A percentile compares a stretch with the other conserved stretches of the same genome.
Conservation (phyloP, 2,113 vertebrate species). For the Thunnus thynnus region DNA sequence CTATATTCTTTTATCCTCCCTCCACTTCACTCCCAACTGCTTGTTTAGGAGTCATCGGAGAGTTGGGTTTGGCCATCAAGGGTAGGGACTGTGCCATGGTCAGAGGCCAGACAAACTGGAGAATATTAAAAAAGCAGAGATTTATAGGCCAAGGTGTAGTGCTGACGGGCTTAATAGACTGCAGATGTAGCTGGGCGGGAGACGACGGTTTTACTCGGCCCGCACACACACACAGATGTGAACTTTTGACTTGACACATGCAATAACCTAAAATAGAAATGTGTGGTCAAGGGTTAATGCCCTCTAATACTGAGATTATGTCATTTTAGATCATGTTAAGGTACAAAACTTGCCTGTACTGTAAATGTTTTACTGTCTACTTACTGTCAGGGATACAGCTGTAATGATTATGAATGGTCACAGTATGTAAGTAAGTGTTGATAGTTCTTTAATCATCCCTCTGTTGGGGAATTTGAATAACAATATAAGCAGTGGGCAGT, state of each 20-base stretch:
- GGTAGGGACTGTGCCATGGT: not conserved
- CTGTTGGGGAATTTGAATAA: not conserved
- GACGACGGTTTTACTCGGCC: not conserved
- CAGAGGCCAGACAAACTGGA: constrained; percentile 39
- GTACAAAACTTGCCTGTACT: not conserved
- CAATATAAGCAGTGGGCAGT: not conserved
- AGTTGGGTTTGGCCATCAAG: not conserved
- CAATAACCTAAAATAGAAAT: constrained; percentile 22
- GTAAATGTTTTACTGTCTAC: constrained; percentile 1
- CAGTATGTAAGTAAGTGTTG: not conserved
- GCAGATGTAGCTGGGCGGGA: constrained; percentile 41
- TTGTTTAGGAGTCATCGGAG: constrained; percentile 12
- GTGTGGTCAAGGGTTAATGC: constrained; percentile 8
- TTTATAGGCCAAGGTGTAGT: constrained; percentile 47
- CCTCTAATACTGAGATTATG: constrained; percentile 29
- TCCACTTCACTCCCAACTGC: not conserved
- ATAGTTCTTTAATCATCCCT: constrained; percentile 1
- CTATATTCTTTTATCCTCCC: constrained; percentile 16
- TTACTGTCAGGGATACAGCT: constrained; percentile 2
- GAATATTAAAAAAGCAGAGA: constrained; percentile 58
- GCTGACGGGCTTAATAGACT: constrained; percentile 53
- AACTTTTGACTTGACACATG: constrained; percentile 46
- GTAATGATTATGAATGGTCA: constrained; percentile 9
- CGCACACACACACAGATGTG: constrained; percentile 13
- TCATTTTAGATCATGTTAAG: constrained; percentile 29